Evolutionary conservation across 1,140 invertebrate genomes (phyloP).

Genomic region (Hermetia illucens): DNA sequence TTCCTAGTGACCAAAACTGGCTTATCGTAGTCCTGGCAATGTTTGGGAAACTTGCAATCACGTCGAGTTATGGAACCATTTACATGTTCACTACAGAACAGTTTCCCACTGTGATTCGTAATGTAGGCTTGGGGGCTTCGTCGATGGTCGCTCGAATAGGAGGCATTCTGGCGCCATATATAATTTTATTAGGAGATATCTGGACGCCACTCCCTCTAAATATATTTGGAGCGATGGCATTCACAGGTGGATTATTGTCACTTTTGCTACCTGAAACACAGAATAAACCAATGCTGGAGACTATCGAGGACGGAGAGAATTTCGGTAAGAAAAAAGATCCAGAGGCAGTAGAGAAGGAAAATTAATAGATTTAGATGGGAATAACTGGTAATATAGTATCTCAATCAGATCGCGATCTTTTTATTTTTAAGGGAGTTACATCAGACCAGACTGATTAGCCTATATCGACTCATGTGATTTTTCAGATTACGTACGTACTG

Average conservation of each 20-base stretch:
- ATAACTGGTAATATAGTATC: too few relatives aligned
- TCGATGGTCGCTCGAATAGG: slow-evolving; percentile 65
- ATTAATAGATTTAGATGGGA: too few relatives aligned
- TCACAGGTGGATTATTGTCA: slow-evolving; percentile 48
- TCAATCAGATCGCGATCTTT: too few relatives aligned
- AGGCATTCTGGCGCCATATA: slow-evolving; percentile 58
- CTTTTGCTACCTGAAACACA: slow-evolving; percentile 62
- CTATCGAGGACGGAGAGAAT: slow-evolving; percentile 54
- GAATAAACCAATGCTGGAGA: slow-evolving; percentile 57
- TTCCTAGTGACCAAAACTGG: slow-evolving; percentile 41
- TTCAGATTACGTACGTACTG: too few relatives aligned
- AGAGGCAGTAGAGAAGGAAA: too few relatives aligned
- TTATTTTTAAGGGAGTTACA: too few relatives aligned
- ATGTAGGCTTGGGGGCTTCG: slow-evolving; percentile 59
- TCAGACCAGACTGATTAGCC: too few relatives aligned
- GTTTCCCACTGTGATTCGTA: slow-evolving; percentile 70
- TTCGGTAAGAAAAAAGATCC: slow-evolving; percentile 48
- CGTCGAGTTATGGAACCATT: slow-evolving; percentile 62
- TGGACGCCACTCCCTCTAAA: slow-evolving; percentile 55
- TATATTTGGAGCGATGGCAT: slow-evolving; percentile 50
- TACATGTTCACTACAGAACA: slow-evolving; percentile 73
- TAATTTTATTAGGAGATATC: slow-evolving; percentile 45
- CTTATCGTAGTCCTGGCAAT: slow-evolving; percentile 55
- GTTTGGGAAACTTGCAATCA: slow-evolving; percentile 70
- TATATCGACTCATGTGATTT: too few relatives aligned